phyloP scores from a whole-genome alignment of 2,888 invertebrate species.

The Isotomurus palustris region DNA sequence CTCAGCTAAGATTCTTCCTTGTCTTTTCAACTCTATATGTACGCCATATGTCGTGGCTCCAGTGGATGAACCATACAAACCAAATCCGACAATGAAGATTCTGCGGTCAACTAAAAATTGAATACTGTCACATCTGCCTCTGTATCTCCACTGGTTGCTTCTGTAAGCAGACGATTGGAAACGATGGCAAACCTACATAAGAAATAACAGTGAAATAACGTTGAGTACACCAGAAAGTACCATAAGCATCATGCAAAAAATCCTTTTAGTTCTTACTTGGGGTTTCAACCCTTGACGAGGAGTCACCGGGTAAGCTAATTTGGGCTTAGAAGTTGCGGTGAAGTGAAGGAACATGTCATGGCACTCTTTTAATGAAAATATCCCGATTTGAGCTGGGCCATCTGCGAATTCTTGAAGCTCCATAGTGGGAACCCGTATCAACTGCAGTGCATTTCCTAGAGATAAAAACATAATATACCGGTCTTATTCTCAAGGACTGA shows the following conservation, averaged over 20 bases:
- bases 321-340: constrained; percentile 82
- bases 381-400: constrained; percentile 86
- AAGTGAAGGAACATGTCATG: constrained; percentile 93
- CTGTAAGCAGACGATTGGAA: constrained; percentile 95
- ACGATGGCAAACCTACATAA: constrained; percentile 77
- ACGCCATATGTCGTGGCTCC: constrained; percentile 93
- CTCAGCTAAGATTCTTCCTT: constrained; percentile 82
- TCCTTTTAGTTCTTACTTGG: constrained; percentile 66
- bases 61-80: constrained; percentile 91
- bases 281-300: constrained; percentile 82
- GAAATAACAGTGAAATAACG: constrained; percentile 19
- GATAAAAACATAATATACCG: constrained; percentile 46
- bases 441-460: constrained; percentile 64
- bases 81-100: constrained; percentile 93
- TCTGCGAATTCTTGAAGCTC: constrained; percentile 89
- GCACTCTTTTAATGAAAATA: constrained; percentile 86
- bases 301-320: constrained; percentile 74
- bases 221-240: neutral
- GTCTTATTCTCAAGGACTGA: neutral
- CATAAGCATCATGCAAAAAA: neutral
- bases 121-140: constrained; percentile 93
- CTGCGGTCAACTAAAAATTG: constrained; percentile 93
- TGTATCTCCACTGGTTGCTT: constrained; percentile 94
- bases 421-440: constrained; percentile 92
- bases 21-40: constrained; percentile 85